phyloP scores from a whole-genome alignment of 2,797 vertebrate species.

The Nasua narica region DNA sequence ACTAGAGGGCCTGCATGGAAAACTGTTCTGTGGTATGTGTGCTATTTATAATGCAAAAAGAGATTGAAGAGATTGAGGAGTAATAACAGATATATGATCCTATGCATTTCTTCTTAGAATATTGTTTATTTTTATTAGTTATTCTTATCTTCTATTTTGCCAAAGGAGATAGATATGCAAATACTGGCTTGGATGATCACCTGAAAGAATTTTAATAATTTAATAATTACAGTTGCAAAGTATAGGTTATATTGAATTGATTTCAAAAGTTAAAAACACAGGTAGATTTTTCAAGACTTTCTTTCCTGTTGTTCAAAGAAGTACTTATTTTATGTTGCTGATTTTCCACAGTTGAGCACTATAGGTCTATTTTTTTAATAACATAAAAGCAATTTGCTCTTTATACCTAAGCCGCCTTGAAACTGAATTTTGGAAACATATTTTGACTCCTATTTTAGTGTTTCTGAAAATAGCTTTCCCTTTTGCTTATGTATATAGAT shows the following conservation, averaged over 20 bases:
- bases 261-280: neutral
- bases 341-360: neutral
- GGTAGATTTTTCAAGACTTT: neutral
- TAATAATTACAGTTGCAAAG: neutral
- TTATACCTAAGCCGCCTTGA: neutral
- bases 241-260: neutral
- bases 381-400: neutral
- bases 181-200: neutral
- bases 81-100: neutral
- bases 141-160: neutral
- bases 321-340: neutral
- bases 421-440: neutral
- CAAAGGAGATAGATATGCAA: neutral
- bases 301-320: neutral
- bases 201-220: neutral
- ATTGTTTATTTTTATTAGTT: neutral
- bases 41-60: neutral
- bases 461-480: neutral
- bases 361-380: neutral
- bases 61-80: neutral
- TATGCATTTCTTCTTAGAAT: neutral
- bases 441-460: neutral
- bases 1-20: neutral
- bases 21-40: neutral
- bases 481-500: neutral